Evolutionary conservation across 2,888 invertebrate genomes (phyloP).

Genomic region (Siphonodentalium dalli): DNA sequence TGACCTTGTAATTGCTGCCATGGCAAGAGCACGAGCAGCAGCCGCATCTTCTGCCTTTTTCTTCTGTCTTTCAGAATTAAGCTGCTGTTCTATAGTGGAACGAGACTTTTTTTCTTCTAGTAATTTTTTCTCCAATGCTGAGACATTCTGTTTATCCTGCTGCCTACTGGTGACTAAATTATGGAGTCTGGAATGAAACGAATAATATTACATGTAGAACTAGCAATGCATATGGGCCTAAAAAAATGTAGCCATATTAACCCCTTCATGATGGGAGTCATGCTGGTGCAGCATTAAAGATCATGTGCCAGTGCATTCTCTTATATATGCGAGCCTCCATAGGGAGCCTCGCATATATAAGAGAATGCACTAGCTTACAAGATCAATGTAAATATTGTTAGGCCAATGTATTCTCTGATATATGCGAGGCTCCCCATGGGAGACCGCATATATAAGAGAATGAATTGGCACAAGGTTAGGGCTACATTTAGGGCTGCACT

Average conservation of each 20-base stretch:
- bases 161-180: slow-evolving; percentile 77
- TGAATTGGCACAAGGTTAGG: too few species aligned
- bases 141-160: slow-evolving; percentile 79
- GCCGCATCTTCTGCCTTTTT: slow-evolving; percentile 72
- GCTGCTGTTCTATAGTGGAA: slow-evolving; percentile 76
- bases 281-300: too few species aligned
- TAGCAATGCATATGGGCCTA: not conserved
- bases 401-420: too few species aligned
- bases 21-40: slow-evolving; percentile 64
- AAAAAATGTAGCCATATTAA: slow-evolving; percentile 1
- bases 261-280: too few species aligned
- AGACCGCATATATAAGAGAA: too few species aligned
- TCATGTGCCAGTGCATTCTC: too few species aligned
- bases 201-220: not conserved
- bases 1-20: slow-evolving; percentile 55
- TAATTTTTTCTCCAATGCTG: slow-evolving; percentile 79
- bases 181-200: slow-evolving; percentile 73
- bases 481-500: too few species aligned
- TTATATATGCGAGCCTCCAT: too few species aligned
- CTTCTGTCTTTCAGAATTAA: slow-evolving; percentile 77
- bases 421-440: too few species aligned
- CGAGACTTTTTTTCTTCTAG: slow-evolving; percentile 85
- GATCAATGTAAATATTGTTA: too few species aligned
- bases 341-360: too few species aligned
- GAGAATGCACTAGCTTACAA: too few species aligned